Percentiles rank a stretch among this genome's conserved stretches.
Evolutionary conservation across 2,888 invertebrate genomes (phyloP).

Genomic region (Coremacera marginata): DNA sequence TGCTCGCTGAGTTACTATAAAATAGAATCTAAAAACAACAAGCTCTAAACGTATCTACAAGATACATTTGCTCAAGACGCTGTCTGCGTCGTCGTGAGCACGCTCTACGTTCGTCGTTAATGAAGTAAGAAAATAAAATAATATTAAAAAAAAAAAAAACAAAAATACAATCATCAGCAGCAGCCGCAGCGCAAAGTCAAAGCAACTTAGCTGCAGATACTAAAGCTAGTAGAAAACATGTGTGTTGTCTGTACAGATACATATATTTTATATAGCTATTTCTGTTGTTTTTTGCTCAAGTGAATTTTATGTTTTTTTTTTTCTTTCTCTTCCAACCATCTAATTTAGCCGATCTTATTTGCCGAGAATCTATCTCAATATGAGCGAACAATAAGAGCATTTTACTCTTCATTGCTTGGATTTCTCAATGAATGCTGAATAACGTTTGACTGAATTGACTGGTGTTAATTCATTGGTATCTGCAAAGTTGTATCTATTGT

Average conservation of each 20-base stretch:
- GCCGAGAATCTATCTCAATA: conserved; percentile 19
- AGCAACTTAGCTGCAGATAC: conserved; percentile 23
- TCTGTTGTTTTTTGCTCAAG: not conserved
- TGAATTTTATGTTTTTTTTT: not conserved
- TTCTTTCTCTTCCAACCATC: not conserved
- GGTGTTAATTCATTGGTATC: not conserved
- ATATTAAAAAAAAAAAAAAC: not conserved
- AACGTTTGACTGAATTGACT: not conserved
- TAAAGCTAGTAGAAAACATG: not conserved
- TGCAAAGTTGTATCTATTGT: no score
- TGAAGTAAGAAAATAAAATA: not conserved
- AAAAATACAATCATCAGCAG: not conserved
- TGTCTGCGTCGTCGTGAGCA: not conserved
- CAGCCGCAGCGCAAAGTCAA: conserved; percentile 14
- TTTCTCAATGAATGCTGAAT: not conserved
- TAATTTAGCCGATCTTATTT: not conserved
- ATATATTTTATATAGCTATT: not conserved
- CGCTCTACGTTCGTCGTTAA: conserved; percentile 1
- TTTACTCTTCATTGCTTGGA: not conserved
- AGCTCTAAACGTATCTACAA: conserved; percentile 18
- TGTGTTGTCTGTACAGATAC: not conserved
- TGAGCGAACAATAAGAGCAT: not conserved
- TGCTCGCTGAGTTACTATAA: conserved; percentile 19
- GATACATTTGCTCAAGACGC: conserved; percentile 22
- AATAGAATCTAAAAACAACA: conserved; percentile 29